Evolutionary conservation across 2,113 vertebrate genomes (phyloP).

Genomic region (Aleadryas rufinucha): DNA sequence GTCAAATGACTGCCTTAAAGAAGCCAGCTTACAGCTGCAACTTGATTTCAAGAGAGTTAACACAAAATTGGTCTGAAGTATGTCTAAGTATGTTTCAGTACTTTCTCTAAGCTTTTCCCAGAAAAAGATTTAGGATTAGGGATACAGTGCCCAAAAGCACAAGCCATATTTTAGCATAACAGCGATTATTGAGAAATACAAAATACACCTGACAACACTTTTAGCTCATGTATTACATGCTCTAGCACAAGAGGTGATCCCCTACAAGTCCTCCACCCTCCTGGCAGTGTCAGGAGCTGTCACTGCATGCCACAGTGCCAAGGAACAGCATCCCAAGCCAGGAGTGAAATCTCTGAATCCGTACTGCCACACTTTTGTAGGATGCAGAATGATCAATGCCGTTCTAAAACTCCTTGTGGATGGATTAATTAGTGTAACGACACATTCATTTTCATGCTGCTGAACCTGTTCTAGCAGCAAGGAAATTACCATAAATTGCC

Average conservation of each 20-base stretch:
- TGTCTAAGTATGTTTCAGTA: not conserved
- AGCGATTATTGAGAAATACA: not conserved
- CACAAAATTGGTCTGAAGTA: not conserved
- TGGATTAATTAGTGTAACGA: conserved; percentile 13
- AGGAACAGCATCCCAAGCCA: not conserved
- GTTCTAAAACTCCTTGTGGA: not conserved
- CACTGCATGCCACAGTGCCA: not conserved
- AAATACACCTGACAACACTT: not conserved
- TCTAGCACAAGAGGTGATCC: not conserved
- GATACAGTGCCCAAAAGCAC: not conserved
- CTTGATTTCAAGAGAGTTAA: not conserved
- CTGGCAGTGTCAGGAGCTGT: not conserved
- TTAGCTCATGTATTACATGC: not conserved
- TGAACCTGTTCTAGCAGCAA: conserved; percentile 29
- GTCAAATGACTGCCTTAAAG: not conserved
- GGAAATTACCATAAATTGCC: conserved; percentile 31
- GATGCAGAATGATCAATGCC: not conserved
- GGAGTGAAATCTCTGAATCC: not conserved
- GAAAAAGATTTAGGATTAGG: not conserved
- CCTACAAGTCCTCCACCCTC: not conserved
- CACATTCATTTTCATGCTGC: not conserved
- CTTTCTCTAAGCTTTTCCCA: not conserved
- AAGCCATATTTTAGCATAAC: not conserved
- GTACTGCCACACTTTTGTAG: not conserved
- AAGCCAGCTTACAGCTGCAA: not conserved